Evolutionary conservation across 1,140 invertebrate genomes (phyloP).

Genomic region (Drosophila gunungcola): DNA sequence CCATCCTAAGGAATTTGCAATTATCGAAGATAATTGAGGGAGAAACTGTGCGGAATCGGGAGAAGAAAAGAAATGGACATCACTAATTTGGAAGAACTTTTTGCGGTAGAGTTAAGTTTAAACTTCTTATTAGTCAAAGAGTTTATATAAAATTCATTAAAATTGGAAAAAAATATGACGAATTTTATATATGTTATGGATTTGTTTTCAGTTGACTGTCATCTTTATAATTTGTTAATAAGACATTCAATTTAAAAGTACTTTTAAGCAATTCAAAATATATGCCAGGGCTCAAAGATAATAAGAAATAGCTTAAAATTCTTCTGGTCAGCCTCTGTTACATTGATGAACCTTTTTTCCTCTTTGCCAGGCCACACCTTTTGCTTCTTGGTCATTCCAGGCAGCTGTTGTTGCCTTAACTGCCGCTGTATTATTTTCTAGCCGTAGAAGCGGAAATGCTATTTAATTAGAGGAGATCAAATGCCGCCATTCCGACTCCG

Average conservation of each 20-base stretch:
- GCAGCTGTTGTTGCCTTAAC: constrained; percentile 28
- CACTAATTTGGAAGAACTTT: constrained; percentile 7
- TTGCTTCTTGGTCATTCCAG: constrained; percentile 14
- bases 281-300: too few relatives aligned
- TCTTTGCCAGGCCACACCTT: constrained; percentile 33
- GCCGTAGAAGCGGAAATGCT: constrained; percentile 74
- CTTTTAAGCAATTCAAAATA: too few relatives aligned
- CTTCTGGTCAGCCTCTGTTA: neutral
- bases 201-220: too few relatives aligned
- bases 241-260: too few relatives aligned
- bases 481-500: constrained; percentile 55
- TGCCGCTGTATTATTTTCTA: constrained; percentile 66
- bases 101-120: too few relatives aligned
- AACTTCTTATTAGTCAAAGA: too few relatives aligned
- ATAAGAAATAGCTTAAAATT: too few relatives aligned
- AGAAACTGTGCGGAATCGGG: constrained; percentile 4
- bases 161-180: too few relatives aligned
- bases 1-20: constrained; percentile 61
- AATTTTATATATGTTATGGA: too few relatives aligned
- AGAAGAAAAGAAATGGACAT: neutral
- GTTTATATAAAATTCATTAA: too few relatives aligned
- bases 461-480: constrained; percentile 83
- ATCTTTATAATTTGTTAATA: too few relatives aligned
- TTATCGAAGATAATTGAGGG: constrained; percentile 64
- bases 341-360: constrained; percentile 19